These are phyloP conservation scores for Rhamphomyia laevipes DNA, from an alignment of 2,888 invertebrate genomes.

Conservation along the genomic window DNA sequence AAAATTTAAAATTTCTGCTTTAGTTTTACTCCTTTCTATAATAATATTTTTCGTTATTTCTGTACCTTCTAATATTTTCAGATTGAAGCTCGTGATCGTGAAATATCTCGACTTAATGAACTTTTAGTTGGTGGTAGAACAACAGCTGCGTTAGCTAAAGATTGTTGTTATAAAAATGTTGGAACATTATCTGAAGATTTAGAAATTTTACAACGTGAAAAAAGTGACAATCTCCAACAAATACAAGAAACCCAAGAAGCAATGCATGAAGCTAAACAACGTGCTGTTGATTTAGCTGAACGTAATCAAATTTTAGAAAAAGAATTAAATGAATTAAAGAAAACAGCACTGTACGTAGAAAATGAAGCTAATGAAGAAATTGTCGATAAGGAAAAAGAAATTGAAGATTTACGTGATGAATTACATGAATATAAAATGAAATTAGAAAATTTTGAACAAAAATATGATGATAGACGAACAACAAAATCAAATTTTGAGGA, in stretches of 20 bases:
- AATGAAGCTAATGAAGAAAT: conserved; percentile 61
- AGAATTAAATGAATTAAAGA: conserved; percentile 60
- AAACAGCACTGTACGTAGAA: conserved; percentile 62
- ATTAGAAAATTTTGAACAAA: conserved; percentile 9
- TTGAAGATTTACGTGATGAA: conserved; percentile 29
- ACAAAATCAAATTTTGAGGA: conserved; percentile 37
- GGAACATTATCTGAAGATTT: conserved; percentile 45
- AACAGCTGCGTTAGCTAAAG: conserved; percentile 47
- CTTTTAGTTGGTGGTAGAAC: conserved; percentile 63
- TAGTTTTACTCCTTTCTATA: background rate
- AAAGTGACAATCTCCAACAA: conserved; percentile 34
- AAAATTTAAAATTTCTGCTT: too few species aligned
- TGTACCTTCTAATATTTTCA: conserved; percentile 3
- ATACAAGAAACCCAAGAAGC: conserved; percentile 29
- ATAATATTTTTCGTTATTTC: background rate
- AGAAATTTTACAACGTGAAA: conserved; percentile 47
- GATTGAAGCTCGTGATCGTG: conserved; percentile 44
- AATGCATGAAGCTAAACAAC: conserved; percentile 66
- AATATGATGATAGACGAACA: background rate
- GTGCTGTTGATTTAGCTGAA: conserved; percentile 61
- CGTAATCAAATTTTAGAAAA: conserved; percentile 57
- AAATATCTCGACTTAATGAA: conserved; percentile 55
- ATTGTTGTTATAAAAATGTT: conserved; percentile 50
- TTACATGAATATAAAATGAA: conserved; percentile 18
- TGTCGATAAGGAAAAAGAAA: conserved; percentile 42